These are phyloP conservation scores for Dipodomys spectabilis DNA, from an alignment of 2,113 vertebrate species.

Conservation along the genomic window DNA sequence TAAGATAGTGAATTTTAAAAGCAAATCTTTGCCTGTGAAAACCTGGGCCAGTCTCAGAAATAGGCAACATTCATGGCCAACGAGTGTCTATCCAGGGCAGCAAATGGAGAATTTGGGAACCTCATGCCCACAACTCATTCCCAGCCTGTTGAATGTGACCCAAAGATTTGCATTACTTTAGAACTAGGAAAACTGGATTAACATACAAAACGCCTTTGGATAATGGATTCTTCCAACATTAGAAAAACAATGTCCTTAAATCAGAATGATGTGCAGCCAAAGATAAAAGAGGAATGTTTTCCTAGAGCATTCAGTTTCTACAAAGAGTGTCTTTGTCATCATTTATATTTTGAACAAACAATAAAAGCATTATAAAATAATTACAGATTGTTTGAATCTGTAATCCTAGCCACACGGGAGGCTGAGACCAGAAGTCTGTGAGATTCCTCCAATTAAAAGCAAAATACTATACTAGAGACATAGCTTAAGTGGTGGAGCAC, in stretches of 20 bases:
- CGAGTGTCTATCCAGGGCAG: background rate
- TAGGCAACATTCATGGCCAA: background rate
- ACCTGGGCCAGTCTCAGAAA: background rate
- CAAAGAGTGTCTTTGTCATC: background rate
- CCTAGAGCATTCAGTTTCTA: background rate
- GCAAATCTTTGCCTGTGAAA: constrained; percentile 42
- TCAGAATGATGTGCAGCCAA: background rate
- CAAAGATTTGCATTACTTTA: background rate
- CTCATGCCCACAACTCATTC: background rate
- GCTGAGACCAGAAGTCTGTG: no score
- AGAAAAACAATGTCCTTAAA: background rate
- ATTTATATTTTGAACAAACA: constrained; percentile 27
- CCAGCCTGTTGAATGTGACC: background rate
- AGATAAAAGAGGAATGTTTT: background rate
- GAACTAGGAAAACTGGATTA: background rate
- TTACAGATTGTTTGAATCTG: background rate
- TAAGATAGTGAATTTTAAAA: constrained; percentile 48
- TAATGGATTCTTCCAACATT: background rate
- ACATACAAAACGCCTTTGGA: background rate
- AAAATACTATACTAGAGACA: no score
- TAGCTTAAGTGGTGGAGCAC: no score
- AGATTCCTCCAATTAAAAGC: no score
- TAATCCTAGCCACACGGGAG: background rate
- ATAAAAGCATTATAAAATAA: background rate
- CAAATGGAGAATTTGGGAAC: background rate